These are phyloP conservation scores for Priocnemis perturbator DNA, from an alignment of 2,888 invertebrate species.

Conservation along the genomic window DNA sequence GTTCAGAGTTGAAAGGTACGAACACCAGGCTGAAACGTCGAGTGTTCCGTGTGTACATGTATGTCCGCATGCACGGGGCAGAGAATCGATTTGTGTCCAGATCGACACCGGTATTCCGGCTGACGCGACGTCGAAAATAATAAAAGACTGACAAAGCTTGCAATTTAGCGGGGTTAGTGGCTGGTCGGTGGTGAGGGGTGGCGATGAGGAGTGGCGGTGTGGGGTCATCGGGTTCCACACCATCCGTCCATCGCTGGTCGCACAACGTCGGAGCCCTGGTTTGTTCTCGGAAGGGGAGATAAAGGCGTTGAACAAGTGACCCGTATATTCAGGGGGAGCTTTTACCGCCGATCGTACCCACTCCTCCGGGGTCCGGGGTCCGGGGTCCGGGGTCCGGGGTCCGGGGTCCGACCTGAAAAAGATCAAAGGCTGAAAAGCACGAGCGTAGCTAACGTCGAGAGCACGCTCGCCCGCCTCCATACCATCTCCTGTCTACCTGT, in stretches of 20 bases:
- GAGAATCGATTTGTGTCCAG: slow-evolving; percentile 19
- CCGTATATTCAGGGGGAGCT: slow-evolving; percentile 36
- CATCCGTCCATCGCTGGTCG: not conserved
- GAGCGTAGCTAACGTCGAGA: slow-evolving; percentile 5
- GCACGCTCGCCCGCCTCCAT: not conserved
- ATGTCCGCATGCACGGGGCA: not conserved
- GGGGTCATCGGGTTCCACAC: slow-evolving; percentile 3
- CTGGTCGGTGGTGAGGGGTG: slow-evolving; percentile 1
- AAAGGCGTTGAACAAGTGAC: slow-evolving; percentile 40
- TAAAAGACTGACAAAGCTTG: slow-evolving; percentile 42
- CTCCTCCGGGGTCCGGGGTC: not conserved
- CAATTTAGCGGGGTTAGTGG: slow-evolving; percentile 37
- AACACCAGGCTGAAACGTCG: too few species aligned
- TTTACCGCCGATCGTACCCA: slow-evolving; percentile 39
- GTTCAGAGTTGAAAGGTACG: too few species aligned
- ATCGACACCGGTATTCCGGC: not conserved
- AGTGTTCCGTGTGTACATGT: too few species aligned
- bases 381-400: slow-evolving; percentile 18
- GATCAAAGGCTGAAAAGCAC: slow-evolving; percentile 43
- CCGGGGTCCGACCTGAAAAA: slow-evolving; percentile 44
- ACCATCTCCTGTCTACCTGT: not conserved
- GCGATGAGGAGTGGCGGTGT: too few species aligned
- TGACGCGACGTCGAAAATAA: slow-evolving; percentile 43
- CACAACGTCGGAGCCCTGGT: not conserved
- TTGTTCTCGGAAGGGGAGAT: slow-evolving; percentile 21